A percentile compares a stretch with the other conserved stretches of the same genome.
These are phyloP conservation scores for Paracanthobrama guichenoti DNA, from an alignment of 2,113 vertebrate species.

Conservation along the genomic window DNA sequence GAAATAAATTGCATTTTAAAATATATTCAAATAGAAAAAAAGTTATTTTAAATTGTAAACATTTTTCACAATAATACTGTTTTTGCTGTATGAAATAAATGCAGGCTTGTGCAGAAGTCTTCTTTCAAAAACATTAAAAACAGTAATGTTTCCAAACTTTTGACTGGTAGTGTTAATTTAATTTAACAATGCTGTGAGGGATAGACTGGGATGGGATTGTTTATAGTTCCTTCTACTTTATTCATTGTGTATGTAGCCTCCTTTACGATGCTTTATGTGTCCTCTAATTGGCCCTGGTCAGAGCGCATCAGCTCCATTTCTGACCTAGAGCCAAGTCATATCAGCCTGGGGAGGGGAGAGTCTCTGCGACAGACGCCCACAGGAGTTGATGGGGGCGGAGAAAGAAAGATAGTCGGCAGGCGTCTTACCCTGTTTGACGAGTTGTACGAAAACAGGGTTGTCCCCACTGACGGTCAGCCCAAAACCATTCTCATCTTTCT, in stretches of 20 bases:
- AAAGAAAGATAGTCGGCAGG: neutral
- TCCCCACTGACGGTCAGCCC: constrained; percentile 98
- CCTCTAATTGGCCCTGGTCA: constrained; percentile 45
- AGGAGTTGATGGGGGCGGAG: neutral
- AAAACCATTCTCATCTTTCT: constrained; percentile 96
- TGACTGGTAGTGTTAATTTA: too few species aligned
- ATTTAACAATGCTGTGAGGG: too few species aligned
- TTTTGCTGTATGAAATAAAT: too few species aligned
- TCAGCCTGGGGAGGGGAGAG: neutral
- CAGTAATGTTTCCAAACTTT: too few species aligned
- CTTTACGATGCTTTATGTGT: neutral
- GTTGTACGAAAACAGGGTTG: constrained; percentile 99
- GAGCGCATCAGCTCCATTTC: constrained; percentile 34
- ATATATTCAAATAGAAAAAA: too few species aligned
- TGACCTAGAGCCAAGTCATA: constrained; percentile 40
- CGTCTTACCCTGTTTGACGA: constrained; percentile 92
- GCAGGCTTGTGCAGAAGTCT: too few species aligned
- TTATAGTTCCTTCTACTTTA: too few species aligned
- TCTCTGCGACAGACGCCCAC: neutral
- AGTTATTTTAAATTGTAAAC: too few species aligned
- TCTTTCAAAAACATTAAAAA: too few species aligned
- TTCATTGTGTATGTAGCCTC: neutral
- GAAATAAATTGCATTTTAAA: too few species aligned
- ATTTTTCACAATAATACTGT: too few species aligned
- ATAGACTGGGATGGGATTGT: too few species aligned